Evolutionary conservation across 1,140 invertebrate genomes (phyloP), one percentile per base, ranked within the genome.

Genomic region (Wasmannia auropunctata): DNA sequence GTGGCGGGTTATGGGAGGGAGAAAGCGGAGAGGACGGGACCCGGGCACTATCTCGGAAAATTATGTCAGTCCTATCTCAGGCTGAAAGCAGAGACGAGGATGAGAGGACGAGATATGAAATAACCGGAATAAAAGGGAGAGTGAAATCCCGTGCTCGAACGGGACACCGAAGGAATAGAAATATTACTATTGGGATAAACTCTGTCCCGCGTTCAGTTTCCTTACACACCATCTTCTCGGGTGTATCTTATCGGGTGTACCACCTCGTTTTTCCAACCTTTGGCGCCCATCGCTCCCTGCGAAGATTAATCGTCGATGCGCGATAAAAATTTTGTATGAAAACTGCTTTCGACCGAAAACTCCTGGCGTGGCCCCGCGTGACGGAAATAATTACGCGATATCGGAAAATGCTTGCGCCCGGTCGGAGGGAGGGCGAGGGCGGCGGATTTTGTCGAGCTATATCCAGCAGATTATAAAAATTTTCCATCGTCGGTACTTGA

Each of bases 31-130:
- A 31, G 60, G 19, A 56, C 54, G 34, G 65, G 85, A 56, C 46
- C 40, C 63, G 37, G 40, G 86, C 58, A 90, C 88, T 92, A 93
- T 93, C 92, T 93, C 85, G 92, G 90, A 93, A 93, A 93, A 93
- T 93, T 92, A 93, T 93, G 91, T 93, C 92, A 91, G 90, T 63
- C 88, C 89, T 93, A 93, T 92, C 91, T 92, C 49, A 89, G 87
- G 84, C 70, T 90, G 83, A 86, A 93, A 92, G 87, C 83, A 91
- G 88, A 91, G 90, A 87, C 87, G 90, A 90, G 90, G 89, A 91
- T 90, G 87, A 81, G 63, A 86, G 58, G 58, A 86, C 74, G 76
- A 91, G 91, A 93, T 92, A 92, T 87, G 89, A 89, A 89, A 89
- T 89, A 92, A 88, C 85, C 58, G 74, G 86, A 89, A 91, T 92